Evolutionary conservation across 2,113 vertebrate genomes (phyloP).

Genomic region (Perccottus glenii): DNA sequence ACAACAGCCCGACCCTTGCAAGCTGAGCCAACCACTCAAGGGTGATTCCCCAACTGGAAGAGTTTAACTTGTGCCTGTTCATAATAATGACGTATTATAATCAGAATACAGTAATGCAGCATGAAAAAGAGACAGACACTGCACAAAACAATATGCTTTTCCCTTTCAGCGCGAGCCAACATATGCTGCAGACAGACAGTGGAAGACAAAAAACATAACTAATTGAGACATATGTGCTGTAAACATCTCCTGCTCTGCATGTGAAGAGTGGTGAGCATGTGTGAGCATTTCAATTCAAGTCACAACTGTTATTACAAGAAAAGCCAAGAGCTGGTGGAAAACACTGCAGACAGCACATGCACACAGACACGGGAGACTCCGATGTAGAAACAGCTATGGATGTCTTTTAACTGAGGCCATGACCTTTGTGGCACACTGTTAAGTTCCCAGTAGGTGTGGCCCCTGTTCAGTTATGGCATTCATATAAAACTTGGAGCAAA

Average conservation of each 20-base stretch:
- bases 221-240: slow-evolving; percentile 31
- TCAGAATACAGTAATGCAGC: slow-evolving; percentile 46
- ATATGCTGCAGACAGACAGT: slow-evolving; percentile 20
- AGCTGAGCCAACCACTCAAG: slow-evolving; percentile 52
- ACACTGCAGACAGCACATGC: slow-evolving; percentile 38
- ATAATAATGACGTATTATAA: slow-evolving; percentile 53
- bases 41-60: slow-evolving; percentile 59
- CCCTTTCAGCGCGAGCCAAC: slow-evolving; percentile 14
- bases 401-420: slow-evolving; percentile 32
- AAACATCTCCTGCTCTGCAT: slow-evolving; percentile 49
- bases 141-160: slow-evolving; percentile 19
- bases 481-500: slow-evolving; percentile 67
- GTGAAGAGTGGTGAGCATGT: slow-evolving; percentile 73
- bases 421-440: slow-evolving; percentile 67
- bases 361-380: slow-evolving; percentile 25
- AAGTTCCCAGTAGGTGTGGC: slow-evolving; percentile 67
- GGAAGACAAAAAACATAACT: neutral
- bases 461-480: slow-evolving; percentile 48
- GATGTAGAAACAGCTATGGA: neutral
- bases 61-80: slow-evolving; percentile 44
- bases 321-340: slow-evolving; percentile 52
- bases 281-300: slow-evolving; percentile 61
- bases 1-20: slow-evolving; percentile 58
- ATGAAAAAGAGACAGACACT: slow-evolving; percentile 43
- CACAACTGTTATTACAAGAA: slow-evolving; percentile 64